Conservation (phyloP, 2,113 vertebrate species). For the Rostratula benghalensis region DNA sequence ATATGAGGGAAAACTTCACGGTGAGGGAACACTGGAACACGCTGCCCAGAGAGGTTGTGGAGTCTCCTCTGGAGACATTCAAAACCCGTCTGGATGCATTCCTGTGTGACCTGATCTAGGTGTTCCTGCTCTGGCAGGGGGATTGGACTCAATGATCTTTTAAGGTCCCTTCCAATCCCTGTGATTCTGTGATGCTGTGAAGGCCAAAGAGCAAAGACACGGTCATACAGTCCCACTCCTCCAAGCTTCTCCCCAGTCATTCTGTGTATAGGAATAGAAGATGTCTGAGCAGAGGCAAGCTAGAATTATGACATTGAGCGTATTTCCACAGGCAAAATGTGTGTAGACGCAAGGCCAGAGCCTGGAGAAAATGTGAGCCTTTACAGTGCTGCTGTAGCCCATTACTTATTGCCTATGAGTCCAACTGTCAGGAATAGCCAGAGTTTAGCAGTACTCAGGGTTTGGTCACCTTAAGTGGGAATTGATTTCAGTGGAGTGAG, state of each 20-base stretch:
- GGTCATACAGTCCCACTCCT: background rate
- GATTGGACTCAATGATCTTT: too few species aligned
- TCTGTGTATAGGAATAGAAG: background rate
- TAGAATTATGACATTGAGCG: background rate
- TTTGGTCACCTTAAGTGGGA: background rate
- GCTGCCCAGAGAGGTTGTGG: too few species aligned
- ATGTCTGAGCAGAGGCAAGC: background rate
- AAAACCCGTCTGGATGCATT: too few species aligned
- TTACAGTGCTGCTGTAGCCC: background rate
- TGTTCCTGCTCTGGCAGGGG: too few species aligned
- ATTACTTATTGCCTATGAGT: accelerated
- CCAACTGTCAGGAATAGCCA: background rate
- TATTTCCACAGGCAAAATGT: background rate
- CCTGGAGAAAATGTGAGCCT: background rate
- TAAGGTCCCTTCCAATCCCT: too few species aligned
- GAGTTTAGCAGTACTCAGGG: too few species aligned
- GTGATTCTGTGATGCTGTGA: background rate
- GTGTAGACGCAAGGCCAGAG: background rate
- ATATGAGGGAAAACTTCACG: too few species aligned
- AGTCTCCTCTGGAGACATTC: too few species aligned
- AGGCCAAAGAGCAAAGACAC: accelerated
- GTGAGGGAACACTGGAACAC: too few species aligned
- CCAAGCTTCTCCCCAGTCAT: background rate
- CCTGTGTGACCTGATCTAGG: too few species aligned
- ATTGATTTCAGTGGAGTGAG: background rate